Evolutionary conservation across 2,797 vertebrate genomes (phyloP), one percentile per base, ranked within the genome.

Genomic region (Anas capensis): DNA sequence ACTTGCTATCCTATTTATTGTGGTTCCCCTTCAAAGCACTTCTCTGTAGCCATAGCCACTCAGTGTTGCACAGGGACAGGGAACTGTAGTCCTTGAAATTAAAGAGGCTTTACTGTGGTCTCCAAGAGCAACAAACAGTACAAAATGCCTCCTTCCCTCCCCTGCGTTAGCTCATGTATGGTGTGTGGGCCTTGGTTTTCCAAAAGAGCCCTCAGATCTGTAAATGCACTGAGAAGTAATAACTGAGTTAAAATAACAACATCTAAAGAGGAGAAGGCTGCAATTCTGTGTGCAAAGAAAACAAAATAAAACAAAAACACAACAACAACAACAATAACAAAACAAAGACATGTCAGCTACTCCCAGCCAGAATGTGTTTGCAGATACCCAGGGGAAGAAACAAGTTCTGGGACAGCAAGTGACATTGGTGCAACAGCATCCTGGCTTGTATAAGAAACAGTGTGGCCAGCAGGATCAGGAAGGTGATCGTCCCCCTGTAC

Each of bases 161-260:
- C 16, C 56, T 5, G 0, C 36, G 36, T 42, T 36, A 78, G 26
- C 49, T 92, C 66, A 57, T 0, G 23, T 82, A 73, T 91, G 51
- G 70, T 91, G 60, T 85, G 81, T 92, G 86, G 84, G 84, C 57
- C 57, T 76, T 56, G 42, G 29, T 34, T 89, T 94, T 89, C 71
- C 31, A 91, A 89, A 94, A 24, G 44, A 95, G 19, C 44, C 36
- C 17, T 87, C 88, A 38, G 49, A 85, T 87, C 69, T 65, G 49
- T 81, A 94, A 80, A 87, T 49, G 16, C 12, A 70, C 8, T 26
- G 5, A 80, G 34, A 8, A 87, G 38, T 18, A 68, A 77, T 82
- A 86, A 57, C 60, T 5, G 14, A 71, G 10, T 71, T 91, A 94
- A 85, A 87, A 60, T 48, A 82, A 61, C 19, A 66, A 27, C 64